Percentiles rank a stretch among this genome's conserved stretches.
These are phyloP conservation scores for Pantherophis vulpinus DNA, from an alignment of 2,797 vertebrate genomes.

Conservation along the genomic window DNA sequence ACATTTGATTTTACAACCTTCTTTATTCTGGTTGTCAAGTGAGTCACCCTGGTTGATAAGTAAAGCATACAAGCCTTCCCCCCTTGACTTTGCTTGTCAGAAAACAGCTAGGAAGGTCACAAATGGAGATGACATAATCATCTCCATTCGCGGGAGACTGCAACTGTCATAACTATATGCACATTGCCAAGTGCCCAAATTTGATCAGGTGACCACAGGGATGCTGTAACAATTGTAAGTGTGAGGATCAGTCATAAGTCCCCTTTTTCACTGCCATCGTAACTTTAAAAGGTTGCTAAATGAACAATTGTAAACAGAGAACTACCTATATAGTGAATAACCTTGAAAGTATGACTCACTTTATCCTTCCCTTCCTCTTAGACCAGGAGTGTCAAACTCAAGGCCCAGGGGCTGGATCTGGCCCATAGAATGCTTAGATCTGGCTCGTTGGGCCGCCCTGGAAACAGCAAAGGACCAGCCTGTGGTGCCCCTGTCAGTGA, in stretches of 20 bases:
- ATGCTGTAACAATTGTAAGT: background rate
- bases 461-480: too few relatives aligned
- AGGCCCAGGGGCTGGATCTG: too few relatives aligned
- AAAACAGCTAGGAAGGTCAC: too few relatives aligned
- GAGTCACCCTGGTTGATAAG: too few relatives aligned
- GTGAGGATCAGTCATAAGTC: background rate
- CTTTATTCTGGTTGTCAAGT: background rate
- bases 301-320: background rate
- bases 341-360: background rate
- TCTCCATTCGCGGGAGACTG: too few relatives aligned
- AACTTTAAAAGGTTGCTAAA: background rate
- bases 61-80: background rate
- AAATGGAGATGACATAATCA: too few relatives aligned
- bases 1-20: background rate
- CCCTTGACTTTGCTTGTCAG: too few relatives aligned
- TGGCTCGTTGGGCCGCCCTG: too few relatives aligned
- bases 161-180: background rate
- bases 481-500: too few relatives aligned
- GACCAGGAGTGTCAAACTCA: too few relatives aligned
- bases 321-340: background rate
- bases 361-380: too few relatives aligned
- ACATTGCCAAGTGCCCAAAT: background rate
- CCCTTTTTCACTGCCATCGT: background rate
- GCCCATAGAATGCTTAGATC: too few relatives aligned
- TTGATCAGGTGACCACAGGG: background rate